Percentiles rank a stretch among this genome's conserved stretches.
Evolutionary conservation across 2,113 vertebrate species (phyloP).

Genomic region (Pao palembangensis): DNA sequence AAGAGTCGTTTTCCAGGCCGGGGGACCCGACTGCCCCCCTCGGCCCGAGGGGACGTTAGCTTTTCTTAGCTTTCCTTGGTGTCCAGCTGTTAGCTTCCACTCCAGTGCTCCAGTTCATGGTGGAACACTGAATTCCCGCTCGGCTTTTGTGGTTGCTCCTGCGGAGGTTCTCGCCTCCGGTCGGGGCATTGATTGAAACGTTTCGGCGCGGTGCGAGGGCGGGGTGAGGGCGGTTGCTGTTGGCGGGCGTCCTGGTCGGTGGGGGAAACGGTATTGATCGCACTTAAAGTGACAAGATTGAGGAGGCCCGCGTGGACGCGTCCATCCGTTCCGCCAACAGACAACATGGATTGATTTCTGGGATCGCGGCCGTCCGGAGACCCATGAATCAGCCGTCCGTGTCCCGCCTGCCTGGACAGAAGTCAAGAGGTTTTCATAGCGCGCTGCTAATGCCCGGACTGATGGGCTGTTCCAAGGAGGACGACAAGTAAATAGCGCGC

Average conservation of each 20-base stretch:
- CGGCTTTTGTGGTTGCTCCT: constrained; percentile 26
- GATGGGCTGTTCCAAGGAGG: constrained; percentile 42
- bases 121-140: constrained; percentile 35
- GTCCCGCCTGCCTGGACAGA: constrained; percentile 22
- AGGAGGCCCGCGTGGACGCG: constrained; percentile 63
- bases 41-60: too few species aligned
- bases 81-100: neutral
- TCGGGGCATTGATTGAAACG: constrained; percentile 66
- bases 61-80: too few species aligned
- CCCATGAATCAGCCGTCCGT: constrained; percentile 41
- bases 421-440: constrained; percentile 39
- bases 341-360: constrained; percentile 51
- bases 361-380: constrained; percentile 35
- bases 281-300: constrained; percentile 72
- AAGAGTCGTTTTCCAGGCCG: constrained; percentile 1
- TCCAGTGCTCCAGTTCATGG: constrained; percentile 3
- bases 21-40: too few species aligned
- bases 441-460: constrained; percentile 9
- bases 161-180: constrained; percentile 46
- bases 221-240: constrained; percentile 18
- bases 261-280: constrained; percentile 68
- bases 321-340: constrained; percentile 55
- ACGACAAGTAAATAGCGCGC: constrained; percentile 42
- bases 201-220: constrained; percentile 29
- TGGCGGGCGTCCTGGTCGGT: constrained; percentile 43